Evolutionary conservation across 2,888 invertebrate species (phyloP), one percentile per base, ranked within the genome.

Genomic region (Eucera pruinosa): DNA sequence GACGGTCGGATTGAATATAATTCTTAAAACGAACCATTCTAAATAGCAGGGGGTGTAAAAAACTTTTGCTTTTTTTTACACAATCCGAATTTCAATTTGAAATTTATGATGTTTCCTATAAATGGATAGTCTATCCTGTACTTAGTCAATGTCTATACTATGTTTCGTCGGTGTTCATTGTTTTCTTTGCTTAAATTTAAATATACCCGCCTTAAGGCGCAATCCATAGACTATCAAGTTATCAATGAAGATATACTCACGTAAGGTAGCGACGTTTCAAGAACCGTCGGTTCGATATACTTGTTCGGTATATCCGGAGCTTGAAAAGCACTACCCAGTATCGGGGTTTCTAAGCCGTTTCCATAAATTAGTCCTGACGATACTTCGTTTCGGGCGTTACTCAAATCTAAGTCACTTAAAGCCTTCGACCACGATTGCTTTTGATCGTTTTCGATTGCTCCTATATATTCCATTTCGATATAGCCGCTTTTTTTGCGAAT

Each of bases 261-360:
- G 84, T 94, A 94, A 57, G 94, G 93, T 81, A 96, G 93, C 2
- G 95, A 94, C 80, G 94, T 94, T 90, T 96, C 95, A 81, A 96
- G 93, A 48, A 90, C 87, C 64, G 95, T 93, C 77, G 90, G 92
- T 85, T 92, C 93, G 87, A 92, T 93, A 7, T 62, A 70, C 20
- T 15, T 69, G 11, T 66, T 79, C 23, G 61, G 47, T 52, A 82
- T 75, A 60, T 82, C 68, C 11, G 76, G 75, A 57, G 78, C 57
- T 72, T 60, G 61, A 89, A 94, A 95, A 91, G 95, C 93, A 81
- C 93, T 91, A 7, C 95, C 95, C 55, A 96, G 93, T 87, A 95
- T 93, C 33, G 95, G 95, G 57, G 93, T 54, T 18, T 69, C 30
- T 25, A 82, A 30, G 11, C 43, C 45, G 5, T 47, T 78, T 9